Evolutionary conservation across 2,888 invertebrate species (phyloP).

Genomic region (Melieria omissa): DNA sequence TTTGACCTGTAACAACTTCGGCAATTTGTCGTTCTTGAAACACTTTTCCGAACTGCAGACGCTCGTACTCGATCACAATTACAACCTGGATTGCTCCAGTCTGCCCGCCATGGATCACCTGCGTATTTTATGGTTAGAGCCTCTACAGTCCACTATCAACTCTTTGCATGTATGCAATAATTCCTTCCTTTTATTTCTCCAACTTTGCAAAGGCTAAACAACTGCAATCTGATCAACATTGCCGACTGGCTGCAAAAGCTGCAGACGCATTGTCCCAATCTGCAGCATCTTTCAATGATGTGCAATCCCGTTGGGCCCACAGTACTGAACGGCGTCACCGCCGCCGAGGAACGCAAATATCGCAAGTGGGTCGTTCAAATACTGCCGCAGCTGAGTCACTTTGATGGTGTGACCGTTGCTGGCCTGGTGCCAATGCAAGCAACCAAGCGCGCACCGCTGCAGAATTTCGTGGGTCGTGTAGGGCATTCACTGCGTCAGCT

Average conservation of each 20-base stretch:
- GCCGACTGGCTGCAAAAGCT: slow-evolving; percentile 78
- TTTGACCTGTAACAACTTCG: slow-evolving; percentile 77
- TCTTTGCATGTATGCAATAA: too few species aligned
- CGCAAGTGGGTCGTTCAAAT: slow-evolving; percentile 45
- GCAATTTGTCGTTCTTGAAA: slow-evolving; percentile 76
- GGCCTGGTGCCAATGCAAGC: not conserved
- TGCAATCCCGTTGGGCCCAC: slow-evolving; percentile 81
- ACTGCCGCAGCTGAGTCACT: slow-evolving; percentile 46
- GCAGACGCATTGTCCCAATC: slow-evolving; percentile 75
- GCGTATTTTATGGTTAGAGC: slow-evolving; percentile 76
- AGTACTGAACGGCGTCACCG: slow-evolving; percentile 72
- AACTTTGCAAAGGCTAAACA: slow-evolving; percentile 61
- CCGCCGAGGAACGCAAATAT: slow-evolving; percentile 66
- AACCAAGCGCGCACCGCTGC: too few species aligned
- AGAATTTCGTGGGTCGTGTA: slow-evolving; percentile 18
- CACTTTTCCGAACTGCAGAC: slow-evolving; percentile 78
- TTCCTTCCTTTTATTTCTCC: too few species aligned
- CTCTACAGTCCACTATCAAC: too few species aligned
- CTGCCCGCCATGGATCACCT: slow-evolving; percentile 77
- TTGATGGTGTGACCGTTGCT: slow-evolving; percentile 46
- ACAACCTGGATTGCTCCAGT: slow-evolving; percentile 73
- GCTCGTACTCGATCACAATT: slow-evolving; percentile 82
- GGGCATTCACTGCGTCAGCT: slow-evolving; percentile 35
- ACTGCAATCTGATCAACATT: slow-evolving; percentile 72
- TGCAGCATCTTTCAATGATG: slow-evolving; percentile 79